Conservation (phyloP, 1,140 invertebrate species). For the Coptotermes formosanus region DNA sequence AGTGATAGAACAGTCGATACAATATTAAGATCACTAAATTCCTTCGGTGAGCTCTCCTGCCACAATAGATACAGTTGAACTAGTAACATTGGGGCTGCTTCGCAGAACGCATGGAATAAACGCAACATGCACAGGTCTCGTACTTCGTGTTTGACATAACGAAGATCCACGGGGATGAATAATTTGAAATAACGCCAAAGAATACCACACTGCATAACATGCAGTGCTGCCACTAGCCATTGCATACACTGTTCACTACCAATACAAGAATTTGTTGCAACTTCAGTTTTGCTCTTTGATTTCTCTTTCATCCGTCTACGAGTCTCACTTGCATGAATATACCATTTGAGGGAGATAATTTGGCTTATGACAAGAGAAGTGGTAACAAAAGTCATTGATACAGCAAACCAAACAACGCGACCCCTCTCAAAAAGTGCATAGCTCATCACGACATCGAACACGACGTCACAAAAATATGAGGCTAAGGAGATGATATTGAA, state of each 20-base stretch:
- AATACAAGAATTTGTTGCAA: conserved; percentile 32
- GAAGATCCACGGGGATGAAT: conserved; percentile 80
- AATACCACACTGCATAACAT: conserved; percentile 77
- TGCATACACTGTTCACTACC: conserved; percentile 25
- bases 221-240: conserved; percentile 56
- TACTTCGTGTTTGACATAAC: conserved; percentile 77
- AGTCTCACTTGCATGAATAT: conserved; percentile 39
- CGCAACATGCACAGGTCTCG: conserved; percentile 74
- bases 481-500: conserved; percentile 89
- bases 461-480: conserved; percentile 89
- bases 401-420: conserved; percentile 57
- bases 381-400: conserved; percentile 65
- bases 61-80: conserved; percentile 76
- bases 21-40: conserved; percentile 72
- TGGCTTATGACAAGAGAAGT: conserved; percentile 73
- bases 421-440: conserved; percentile 73
- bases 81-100: conserved; percentile 83
- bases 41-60: conserved; percentile 48
- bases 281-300: conserved; percentile 31
- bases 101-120: conserved; percentile 81
- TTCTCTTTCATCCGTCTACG: conserved; percentile 35
- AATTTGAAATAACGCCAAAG: conserved; percentile 87
- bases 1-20: conserved; percentile 80
- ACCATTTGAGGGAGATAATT: conserved; percentile 55
- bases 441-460: conserved; percentile 82